These are phyloP conservation scores for Folsomia candida DNA, from an alignment of 2,888 invertebrate species.

Conservation along the genomic window DNA sequence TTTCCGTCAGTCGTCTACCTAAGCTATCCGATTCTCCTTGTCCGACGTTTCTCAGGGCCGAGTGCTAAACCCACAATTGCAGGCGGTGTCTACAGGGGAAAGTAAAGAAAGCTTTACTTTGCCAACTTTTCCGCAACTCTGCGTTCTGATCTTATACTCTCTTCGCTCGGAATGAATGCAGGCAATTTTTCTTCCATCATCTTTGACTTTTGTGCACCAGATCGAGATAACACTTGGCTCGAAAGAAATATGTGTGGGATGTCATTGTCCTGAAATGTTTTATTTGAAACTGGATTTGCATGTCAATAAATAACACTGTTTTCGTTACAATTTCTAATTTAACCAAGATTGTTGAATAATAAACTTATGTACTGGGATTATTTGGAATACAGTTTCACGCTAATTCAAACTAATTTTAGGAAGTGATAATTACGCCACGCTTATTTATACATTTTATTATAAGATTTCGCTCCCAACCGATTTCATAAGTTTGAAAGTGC, in stretches of 20 bases:
- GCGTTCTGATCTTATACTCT: neutral
- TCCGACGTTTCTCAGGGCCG: neutral
- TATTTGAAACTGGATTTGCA: no score
- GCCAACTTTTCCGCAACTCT: slow-evolving; percentile 19
- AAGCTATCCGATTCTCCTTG: slow-evolving; percentile 39
- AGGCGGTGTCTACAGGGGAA: neutral
- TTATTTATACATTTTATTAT: no score
- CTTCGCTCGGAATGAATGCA: neutral
- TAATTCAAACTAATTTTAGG: no score
- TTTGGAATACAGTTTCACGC: no score
- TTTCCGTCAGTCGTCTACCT: slow-evolving; percentile 41
- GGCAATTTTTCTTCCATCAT: neutral
- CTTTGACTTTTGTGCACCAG: neutral
- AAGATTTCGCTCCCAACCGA: no score
- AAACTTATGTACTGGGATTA: no score
- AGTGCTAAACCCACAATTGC: slow-evolving; percentile 7
- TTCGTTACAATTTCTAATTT: no score
- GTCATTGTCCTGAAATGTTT: neutral
- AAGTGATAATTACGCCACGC: no score
- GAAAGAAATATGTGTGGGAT: neutral
- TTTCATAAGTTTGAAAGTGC: no score
- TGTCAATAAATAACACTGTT: no score
- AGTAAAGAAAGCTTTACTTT: slow-evolving; percentile 10
- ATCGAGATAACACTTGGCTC: neutral
- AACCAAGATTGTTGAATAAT: no score